A percentile compares a stretch with the other conserved stretches of the same genome.
Evolutionary conservation across 2,888 invertebrate genomes (phyloP).

Genomic region (Folsomia manolachei): DNA sequence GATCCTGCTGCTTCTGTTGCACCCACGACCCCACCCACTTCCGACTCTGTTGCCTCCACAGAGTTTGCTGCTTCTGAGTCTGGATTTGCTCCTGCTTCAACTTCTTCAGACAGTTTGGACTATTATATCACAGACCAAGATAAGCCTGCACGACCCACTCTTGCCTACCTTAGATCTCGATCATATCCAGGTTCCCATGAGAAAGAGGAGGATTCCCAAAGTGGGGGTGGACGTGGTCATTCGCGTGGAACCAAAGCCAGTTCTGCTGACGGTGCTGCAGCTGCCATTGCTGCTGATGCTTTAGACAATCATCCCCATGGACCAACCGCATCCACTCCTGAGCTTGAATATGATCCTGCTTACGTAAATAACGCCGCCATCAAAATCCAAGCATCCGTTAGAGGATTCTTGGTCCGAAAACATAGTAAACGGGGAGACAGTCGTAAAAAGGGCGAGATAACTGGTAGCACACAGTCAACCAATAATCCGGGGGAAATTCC

Average conservation of each 20-base stretch:
- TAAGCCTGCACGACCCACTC: neutral
- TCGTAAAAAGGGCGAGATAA: neutral
- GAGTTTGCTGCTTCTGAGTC: too few relatives aligned
- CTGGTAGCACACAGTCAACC: too few relatives aligned
- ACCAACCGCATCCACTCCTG: neutral
- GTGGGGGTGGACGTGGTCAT: conserved; percentile 3
- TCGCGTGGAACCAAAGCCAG: conserved; percentile 6
- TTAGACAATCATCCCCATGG: conserved; percentile 11
- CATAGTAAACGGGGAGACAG: conserved; percentile 18
- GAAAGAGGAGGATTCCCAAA: conserved; percentile 5
- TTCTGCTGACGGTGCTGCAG: neutral
- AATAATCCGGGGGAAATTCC: neutral
- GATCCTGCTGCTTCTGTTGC: neutral
- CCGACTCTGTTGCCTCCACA: too few relatives aligned
- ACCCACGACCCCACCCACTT: neutral
- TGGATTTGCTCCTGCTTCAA: conserved; percentile 9
- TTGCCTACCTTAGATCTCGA: conserved; percentile 27
- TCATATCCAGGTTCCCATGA: conserved; percentile 30
- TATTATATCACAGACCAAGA: neutral
- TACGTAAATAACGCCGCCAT: conserved; percentile 43
- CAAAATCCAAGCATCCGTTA: conserved; percentile 40
- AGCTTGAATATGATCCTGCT: conserved; percentile 40
- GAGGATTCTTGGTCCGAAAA: conserved; percentile 42
- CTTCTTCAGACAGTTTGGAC: neutral
- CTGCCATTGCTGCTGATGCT: conserved; percentile 3